These are phyloP conservation scores for Pemphredon lugubris DNA, from an alignment of 2,888 invertebrate species.

Conservation along the genomic window DNA sequence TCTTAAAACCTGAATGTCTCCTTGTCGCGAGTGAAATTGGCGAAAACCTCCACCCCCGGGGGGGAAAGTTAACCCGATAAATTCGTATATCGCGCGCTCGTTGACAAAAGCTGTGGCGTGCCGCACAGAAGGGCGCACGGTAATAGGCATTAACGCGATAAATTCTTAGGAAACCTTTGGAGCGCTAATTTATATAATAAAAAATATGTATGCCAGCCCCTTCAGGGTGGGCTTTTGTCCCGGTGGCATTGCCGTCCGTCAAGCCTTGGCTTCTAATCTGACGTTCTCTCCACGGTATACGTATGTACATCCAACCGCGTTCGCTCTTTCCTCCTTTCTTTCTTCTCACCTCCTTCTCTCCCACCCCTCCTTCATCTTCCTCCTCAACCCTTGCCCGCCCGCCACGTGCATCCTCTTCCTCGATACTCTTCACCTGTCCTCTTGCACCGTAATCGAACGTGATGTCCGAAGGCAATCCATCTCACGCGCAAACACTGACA, in stretches of 20 bases:
- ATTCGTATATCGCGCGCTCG: slow-evolving; percentile 2
- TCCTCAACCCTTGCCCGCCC: background rate
- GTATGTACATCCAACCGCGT: slow-evolving; percentile 29
- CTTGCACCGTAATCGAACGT: slow-evolving; percentile 56
- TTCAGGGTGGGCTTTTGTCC: slow-evolving; percentile 56
- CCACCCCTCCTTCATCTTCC: background rate
- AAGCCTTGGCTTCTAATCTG: slow-evolving; percentile 79
- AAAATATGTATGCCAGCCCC: slow-evolving; percentile 76
- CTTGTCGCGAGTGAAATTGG: too few species aligned
- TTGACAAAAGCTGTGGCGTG: slow-evolving; percentile 39
- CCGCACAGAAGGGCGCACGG: slow-evolving; percentile 45
- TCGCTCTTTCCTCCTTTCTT: slow-evolving; percentile 26
- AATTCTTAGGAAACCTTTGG: slow-evolving; percentile 75
- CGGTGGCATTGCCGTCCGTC: slow-evolving; percentile 68
- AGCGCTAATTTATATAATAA: slow-evolving; percentile 79
- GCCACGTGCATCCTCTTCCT: slow-evolving; percentile 29
- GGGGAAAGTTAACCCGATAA: background rate
- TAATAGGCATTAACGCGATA: slow-evolving; percentile 77
- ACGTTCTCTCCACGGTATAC: slow-evolving; percentile 68
- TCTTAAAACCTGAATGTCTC: too few species aligned
- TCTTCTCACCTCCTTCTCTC: background rate
- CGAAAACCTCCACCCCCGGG: background rate
- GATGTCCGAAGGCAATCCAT: slow-evolving; percentile 42
- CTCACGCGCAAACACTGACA: slow-evolving; percentile 23
- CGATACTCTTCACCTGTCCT: slow-evolving; percentile 58